Conservation (phyloP, 2,888 invertebrate genomes). For the Nebria salina region DNA sequence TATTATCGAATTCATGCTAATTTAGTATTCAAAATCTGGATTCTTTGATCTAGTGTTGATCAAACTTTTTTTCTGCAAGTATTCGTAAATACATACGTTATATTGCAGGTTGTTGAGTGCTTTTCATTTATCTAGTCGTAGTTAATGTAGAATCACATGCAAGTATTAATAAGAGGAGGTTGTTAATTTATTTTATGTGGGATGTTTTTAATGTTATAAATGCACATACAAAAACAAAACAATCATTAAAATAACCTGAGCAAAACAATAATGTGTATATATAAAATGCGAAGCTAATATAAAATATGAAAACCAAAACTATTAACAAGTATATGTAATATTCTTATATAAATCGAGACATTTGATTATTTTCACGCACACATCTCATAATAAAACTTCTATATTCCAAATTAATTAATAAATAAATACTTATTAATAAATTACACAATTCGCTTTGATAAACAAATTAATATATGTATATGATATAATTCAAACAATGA, state of each 20-base stretch:
- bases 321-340: constrained; percentile 6
- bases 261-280: constrained; percentile 10
- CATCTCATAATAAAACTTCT: background rate
- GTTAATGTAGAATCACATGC: too few relatives aligned
- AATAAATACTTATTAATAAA: constrained; percentile 12
- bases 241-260: constrained; percentile 16
- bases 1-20: too few relatives aligned
- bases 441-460: constrained; percentile 3
- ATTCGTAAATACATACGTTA: too few relatives aligned
- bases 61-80: too few relatives aligned
- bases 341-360: background rate
- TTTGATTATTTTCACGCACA: background rate
- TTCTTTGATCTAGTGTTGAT: too few relatives aligned
- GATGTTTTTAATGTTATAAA: constrained; percentile 27
- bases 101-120: too few relatives aligned
- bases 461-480: constrained; percentile 7
- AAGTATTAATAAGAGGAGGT: too few relatives aligned
- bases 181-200: background rate
- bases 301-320: constrained; percentile 1
- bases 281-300: constrained; percentile 15
- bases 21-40: too few relatives aligned
- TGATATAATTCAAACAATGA: constrained; percentile 10
- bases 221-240: constrained; percentile 22
- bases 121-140: too few relatives aligned
- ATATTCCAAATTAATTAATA: constrained; percentile 5